A percentile compares a stretch with the other conserved stretches of the same genome.
Evolutionary conservation across 2,797 vertebrate species (phyloP).

Genomic region (Sebastes trivittatus): DNA sequence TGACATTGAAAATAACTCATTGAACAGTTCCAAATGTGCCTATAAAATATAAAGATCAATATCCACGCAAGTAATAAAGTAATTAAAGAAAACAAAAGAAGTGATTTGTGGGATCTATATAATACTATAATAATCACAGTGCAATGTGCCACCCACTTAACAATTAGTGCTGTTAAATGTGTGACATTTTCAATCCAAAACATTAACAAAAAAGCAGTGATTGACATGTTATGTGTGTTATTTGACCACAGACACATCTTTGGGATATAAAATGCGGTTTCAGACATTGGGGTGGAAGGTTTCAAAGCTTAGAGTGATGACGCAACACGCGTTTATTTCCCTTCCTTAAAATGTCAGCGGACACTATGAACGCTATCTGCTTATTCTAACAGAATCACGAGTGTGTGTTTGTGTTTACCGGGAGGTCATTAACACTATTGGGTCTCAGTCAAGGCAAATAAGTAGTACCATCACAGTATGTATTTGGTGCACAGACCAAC

Average conservation of each 20-base stretch:
- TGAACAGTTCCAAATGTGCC: constrained; percentile 40
- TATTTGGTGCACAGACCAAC: constrained; percentile 5
- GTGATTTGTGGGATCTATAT: constrained; percentile 35
- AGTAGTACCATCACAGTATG: constrained; percentile 54
- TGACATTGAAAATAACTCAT: constrained; percentile 22
- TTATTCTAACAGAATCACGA: constrained; percentile 28
- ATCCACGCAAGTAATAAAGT: constrained; percentile 17
- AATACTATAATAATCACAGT: constrained; percentile 27
- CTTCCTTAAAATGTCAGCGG: constrained; percentile 2
- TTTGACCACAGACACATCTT: constrained; percentile 30
- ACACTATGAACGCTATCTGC: not conserved
- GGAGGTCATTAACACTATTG: constrained; percentile 21
- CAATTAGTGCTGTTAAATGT: constrained; percentile 41
- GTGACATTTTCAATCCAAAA: constrained; percentile 33
- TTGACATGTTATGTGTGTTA: constrained; percentile 23
- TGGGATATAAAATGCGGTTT: constrained; percentile 40
- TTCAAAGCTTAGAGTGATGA: constrained; percentile 7
- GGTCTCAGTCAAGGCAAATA: constrained; percentile 20
- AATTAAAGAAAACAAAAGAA: constrained; percentile 25
- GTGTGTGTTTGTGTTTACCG: not conserved
- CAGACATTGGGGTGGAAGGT: constrained; percentile 13
- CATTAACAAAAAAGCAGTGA: constrained; percentile 49
- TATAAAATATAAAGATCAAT: constrained; percentile 41
- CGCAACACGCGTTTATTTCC: not conserved
- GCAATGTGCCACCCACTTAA: constrained; percentile 28